phyloP scores from a whole-genome alignment of 2,888 invertebrate species.

The Ferdinandea cuprea region DNA sequence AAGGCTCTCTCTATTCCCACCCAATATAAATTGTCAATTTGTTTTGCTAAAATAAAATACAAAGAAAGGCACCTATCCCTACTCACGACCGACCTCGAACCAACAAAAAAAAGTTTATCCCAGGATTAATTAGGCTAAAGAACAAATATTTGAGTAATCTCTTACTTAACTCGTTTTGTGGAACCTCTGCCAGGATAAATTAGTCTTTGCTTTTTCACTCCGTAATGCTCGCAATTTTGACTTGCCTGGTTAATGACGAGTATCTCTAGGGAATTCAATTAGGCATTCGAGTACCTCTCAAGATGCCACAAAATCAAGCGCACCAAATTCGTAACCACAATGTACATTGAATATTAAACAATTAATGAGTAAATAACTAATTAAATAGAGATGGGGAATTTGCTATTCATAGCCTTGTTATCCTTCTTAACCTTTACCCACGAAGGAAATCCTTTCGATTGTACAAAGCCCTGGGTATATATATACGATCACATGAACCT shows the following conservation, averaged over 20 bases:
- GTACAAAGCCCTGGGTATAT: background rate
- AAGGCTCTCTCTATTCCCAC: no score
- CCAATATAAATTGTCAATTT: no score
- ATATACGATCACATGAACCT: background rate
- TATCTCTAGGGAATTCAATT: slow-evolving; percentile 28
- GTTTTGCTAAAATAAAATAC: no score
- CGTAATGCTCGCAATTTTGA: background rate
- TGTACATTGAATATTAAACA: slow-evolving; percentile 2
- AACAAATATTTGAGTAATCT: slow-evolving; percentile 31
- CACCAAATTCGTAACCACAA: background rate
- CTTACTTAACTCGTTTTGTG: slow-evolving; percentile 28
- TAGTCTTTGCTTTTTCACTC: background rate
- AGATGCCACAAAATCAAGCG: slow-evolving; percentile 11
- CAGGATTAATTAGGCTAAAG: slow-evolving; percentile 24
- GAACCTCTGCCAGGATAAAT: slow-evolving; percentile 10
- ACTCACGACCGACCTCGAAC: no score
- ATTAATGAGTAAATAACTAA: slow-evolving; percentile 12
- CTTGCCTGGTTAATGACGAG: slow-evolving; percentile 16
- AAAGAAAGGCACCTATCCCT: no score
- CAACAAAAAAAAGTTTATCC: slow-evolving; percentile 11
- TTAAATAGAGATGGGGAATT: slow-evolving; percentile 3
- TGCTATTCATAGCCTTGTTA: background rate
- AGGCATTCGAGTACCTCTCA: slow-evolving; percentile 7
- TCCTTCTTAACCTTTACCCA: background rate
- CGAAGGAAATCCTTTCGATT: background rate